A percentile compares a stretch with the other conserved stretches of the same genome.
Conservation (phyloP, 1,140 invertebrate genomes). For the Ctenoplectra terminalis region DNA sequence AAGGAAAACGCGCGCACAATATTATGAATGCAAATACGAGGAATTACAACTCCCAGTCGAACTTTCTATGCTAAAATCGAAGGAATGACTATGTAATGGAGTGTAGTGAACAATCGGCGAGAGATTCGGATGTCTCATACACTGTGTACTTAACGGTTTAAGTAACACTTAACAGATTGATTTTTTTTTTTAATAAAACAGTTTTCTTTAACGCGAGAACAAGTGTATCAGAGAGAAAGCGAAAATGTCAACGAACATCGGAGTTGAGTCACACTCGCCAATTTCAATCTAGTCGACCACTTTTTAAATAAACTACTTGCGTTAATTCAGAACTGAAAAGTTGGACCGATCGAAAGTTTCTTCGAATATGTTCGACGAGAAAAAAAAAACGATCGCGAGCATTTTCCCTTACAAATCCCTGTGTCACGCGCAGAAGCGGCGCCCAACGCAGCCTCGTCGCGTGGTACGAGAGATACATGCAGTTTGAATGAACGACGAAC, state of each 20-base stretch:
- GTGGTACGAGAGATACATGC: background rate
- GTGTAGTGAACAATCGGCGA: background rate
- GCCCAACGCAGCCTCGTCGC: background rate
- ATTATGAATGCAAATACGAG: constrained; percentile 53
- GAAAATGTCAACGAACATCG: too few species aligned
- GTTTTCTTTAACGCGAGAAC: too few species aligned
- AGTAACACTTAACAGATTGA: background rate
- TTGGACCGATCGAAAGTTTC: background rate
- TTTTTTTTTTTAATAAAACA: too few species aligned
- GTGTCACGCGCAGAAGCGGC: background rate
- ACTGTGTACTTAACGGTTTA: background rate
- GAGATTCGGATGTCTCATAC: background rate
- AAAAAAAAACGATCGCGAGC: background rate
- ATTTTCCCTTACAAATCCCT: constrained; percentile 1
- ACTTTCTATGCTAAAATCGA: too few species aligned
- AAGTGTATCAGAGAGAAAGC: too few species aligned
- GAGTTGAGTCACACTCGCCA: too few species aligned
- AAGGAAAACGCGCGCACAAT: constrained; percentile 30
- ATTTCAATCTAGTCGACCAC: too few species aligned
- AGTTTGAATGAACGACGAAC: constrained; percentile 34
- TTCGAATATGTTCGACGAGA: background rate
- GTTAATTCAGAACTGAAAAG: too few species aligned
- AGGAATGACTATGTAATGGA: background rate
- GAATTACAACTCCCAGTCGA: constrained; percentile 8
- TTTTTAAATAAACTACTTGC: too few species aligned